Percentiles rank a stretch among this genome's conserved stretches.
Conservation (phyloP, 2,888 invertebrate species). For the Anthophora plumipes region DNA sequence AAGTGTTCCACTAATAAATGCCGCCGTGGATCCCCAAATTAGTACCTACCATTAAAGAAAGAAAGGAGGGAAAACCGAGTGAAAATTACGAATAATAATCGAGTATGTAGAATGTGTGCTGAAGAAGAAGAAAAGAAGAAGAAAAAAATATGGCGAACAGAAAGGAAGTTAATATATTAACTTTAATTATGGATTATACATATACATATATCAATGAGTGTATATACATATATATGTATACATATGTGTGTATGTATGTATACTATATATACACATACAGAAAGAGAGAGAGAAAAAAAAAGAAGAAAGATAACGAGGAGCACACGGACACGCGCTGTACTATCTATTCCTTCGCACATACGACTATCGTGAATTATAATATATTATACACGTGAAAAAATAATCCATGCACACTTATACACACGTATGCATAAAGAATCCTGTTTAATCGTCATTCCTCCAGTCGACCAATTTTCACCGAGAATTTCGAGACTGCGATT, state of each 20-base stretch:
- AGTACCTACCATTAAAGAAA: constrained; percentile 50
- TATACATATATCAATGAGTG: constrained; percentile 27
- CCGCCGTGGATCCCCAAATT: constrained; percentile 71
- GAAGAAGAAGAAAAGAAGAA: constrained; percentile 19
- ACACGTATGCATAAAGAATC: not conserved
- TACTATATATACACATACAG: constrained; percentile 5
- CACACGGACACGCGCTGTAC: constrained; percentile 16
- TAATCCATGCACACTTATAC: not conserved
- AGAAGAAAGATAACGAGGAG: not conserved
- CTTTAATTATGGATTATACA: constrained; percentile 53
- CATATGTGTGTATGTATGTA: constrained; percentile 9
- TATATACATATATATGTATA: constrained; percentile 19
- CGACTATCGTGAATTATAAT: constrained; percentile 1
- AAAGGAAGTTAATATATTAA: constrained; percentile 68
- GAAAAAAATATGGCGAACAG: not conserved
- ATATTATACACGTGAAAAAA: not conserved
- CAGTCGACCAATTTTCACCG: constrained; percentile 10
- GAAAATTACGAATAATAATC: constrained; percentile 51
- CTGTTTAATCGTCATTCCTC: constrained; percentile 24
- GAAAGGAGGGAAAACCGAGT: constrained; percentile 33
- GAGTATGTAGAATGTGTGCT: constrained; percentile 61
- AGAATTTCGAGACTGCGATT: constrained; percentile 7
- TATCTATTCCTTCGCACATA: constrained; percentile 11
- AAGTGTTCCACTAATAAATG: constrained; percentile 73
- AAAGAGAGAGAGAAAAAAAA: too few relatives aligned